Base-by-base conservation (phyloP, 2,113 vertebrate genomes). In the Pandion haliaetus region DNA sequence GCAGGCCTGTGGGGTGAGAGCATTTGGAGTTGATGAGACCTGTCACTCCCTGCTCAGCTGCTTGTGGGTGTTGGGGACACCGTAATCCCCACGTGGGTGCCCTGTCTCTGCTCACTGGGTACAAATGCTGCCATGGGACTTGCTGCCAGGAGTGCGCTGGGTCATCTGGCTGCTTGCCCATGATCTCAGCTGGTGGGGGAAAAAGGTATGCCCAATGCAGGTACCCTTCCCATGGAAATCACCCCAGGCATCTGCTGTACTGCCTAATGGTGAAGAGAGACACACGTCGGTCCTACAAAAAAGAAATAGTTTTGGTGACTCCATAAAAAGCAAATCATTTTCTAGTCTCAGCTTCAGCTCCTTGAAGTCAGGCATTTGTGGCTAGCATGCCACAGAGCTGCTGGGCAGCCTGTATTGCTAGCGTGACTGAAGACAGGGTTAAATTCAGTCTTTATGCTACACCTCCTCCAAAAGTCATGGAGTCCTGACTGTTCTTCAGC, bases 71-170 rank as follows among this genome's bases (percentile, higher is more conserved):
- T 10, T 86, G 80, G 23, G 58, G 17, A 28, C 69, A 19, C n/a
- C 24, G 3, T 18, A 5, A 24, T 47, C n/a, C 38, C 11, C 0
- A 4, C 0, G 1, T 23, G 52, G 34, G 34, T 49, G 40, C 10
- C 1, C 34, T 69, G 25, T 34, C 47, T 54, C 31, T 45, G 42
- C 45, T 73, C 50, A 12, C 78, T 50, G 62, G 34, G 5, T 31
- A 2, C n/a, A 57, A 29, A 12, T 9, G 34, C 19, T 80, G 79
- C 42, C 1, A 0, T 31, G 47, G 54, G 31, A 24, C 36, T 62
- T 5, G 3, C n/a, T 49, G 73, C 84, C n/a, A 10, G 29, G 10
- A 52, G 42, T 2, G 1, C 3, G 0, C 0, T 1, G 34, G 24
- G 4, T 55, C 44, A 2, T 52, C 16, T 8, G 58, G 34, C 34